Percentiles rank a stretch among this genome's conserved stretches.
Conservation (phyloP, 1,140 invertebrate species). For the Anthonomus grandis region DNA sequence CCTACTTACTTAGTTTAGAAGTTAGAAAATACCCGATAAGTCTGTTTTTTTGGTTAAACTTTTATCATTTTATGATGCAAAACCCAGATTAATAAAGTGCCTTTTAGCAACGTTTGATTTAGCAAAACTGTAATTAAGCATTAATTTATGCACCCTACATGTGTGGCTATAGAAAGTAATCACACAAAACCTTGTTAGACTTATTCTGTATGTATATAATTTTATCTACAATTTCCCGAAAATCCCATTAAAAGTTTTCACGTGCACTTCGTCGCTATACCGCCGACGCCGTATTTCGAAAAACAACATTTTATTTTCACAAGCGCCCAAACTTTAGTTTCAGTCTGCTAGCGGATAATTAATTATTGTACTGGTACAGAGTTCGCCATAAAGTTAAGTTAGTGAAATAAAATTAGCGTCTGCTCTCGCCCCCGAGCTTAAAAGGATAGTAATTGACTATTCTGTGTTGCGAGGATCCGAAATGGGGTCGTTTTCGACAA, state of each 20-base stretch:
- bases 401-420: conserved; percentile 27
- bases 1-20: too few relatives aligned
- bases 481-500: conserved; percentile 25
- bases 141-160: too few relatives aligned
- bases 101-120: too few relatives aligned
- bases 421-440: conserved; percentile 24
- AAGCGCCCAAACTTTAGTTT: conserved; percentile 24
- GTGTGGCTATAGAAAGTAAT: too few relatives aligned
- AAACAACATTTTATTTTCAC: conserved; percentile 25
- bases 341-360: conserved; percentile 26
- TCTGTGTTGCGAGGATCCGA: conserved; percentile 23
- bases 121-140: too few relatives aligned
- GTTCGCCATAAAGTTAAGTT: conserved; percentile 28
- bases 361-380: conserved; percentile 26
- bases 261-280: conserved; percentile 19
- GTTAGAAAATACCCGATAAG: too few relatives aligned
- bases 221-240: conserved; percentile 15
- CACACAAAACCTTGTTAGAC: too few relatives aligned
- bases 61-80: too few relatives aligned
- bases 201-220: conserved; percentile 17
- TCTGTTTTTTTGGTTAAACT: too few relatives aligned
- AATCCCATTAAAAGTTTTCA: conserved; percentile 21
- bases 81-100: too few relatives aligned
- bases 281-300: too few relatives aligned
- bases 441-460: conserved; percentile 28